phyloP scores from a whole-genome alignment of 1,140 invertebrate species.

The Drosophila nigrodunni region DNA sequence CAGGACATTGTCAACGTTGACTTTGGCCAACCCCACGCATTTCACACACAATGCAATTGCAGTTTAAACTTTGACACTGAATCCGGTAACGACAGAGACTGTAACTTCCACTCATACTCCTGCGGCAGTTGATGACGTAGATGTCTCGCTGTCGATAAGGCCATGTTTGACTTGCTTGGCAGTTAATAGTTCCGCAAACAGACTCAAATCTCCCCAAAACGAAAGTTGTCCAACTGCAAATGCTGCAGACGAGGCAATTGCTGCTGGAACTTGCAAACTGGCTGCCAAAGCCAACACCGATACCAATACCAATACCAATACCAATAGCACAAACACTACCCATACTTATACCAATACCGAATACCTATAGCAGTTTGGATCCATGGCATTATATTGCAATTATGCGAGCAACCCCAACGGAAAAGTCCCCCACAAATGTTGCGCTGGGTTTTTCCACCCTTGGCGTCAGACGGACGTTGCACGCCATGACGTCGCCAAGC shows the following conservation, averaged over 20 bases:
- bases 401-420: constrained; percentile 62
- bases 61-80: constrained; percentile 20
- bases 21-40: constrained; percentile 1
- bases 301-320: constrained; percentile 15
- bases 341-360: constrained; percentile 18
- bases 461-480: constrained; percentile 54
- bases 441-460: constrained; percentile 54
- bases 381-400: constrained; percentile 71
- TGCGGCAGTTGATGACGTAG: constrained; percentile 23
- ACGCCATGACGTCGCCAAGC: constrained; percentile 53
- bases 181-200: constrained; percentile 71
- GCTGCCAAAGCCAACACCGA: constrained; percentile 21
- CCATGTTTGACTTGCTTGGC: constrained; percentile 34
- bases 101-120: background rate
- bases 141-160: constrained; percentile 36
- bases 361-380: constrained; percentile 7
- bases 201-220: constrained; percentile 34
- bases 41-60: constrained; percentile 27
- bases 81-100: background rate
- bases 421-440: constrained; percentile 14
- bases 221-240: constrained; percentile 66
- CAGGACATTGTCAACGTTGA: constrained; percentile 56
- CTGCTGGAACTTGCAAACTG: constrained; percentile 61
- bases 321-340: constrained; percentile 13
- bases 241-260: constrained; percentile 54